These are phyloP conservation scores for Scaeva pyrastri DNA, from an alignment of 2,888 invertebrate species.

Conservation along the genomic window DNA sequence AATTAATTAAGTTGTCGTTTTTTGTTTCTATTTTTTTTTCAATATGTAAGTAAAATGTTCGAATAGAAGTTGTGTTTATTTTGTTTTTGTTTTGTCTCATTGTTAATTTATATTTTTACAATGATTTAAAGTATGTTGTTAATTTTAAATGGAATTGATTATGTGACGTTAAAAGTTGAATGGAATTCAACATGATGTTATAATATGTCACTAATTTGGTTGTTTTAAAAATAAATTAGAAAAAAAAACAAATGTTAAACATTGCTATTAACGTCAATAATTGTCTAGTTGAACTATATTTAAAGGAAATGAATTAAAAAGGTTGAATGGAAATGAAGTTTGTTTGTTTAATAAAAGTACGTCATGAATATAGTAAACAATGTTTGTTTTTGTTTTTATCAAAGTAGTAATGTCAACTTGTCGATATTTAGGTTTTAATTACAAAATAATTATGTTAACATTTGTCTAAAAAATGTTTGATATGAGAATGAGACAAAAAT, in stretches of 20 bases:
- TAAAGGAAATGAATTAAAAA: conserved; percentile 18
- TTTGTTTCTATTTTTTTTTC: background rate
- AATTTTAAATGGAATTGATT: conserved; percentile 15
- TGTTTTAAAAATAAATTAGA: background rate
- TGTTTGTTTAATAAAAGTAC: too few species aligned
- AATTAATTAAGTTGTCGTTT: conserved; percentile 25
- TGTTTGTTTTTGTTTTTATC: too few species aligned
- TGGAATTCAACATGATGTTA: conserved; percentile 43
- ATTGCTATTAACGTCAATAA: conserved; percentile 3
- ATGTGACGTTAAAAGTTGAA: conserved; percentile 47
- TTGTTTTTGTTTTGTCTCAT: background rate
- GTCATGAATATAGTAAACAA: too few species aligned
- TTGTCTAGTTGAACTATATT: background rate
- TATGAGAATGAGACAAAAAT: too few species aligned
- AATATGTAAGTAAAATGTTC: background rate
- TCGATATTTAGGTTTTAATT: too few species aligned
- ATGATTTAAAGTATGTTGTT: background rate
- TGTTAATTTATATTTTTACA: background rate
- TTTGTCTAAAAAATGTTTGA: too few species aligned
- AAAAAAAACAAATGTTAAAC: conserved; percentile 23
- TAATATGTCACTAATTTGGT: conserved; percentile 42
- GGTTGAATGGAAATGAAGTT: background rate
- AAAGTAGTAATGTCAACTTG: too few species aligned
- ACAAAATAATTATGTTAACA: too few species aligned
- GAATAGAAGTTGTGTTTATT: conserved; percentile 9